These are phyloP conservation scores for Corythornis cristatus DNA, from an alignment of 2,113 vertebrate species.

Conservation along the genomic window DNA sequence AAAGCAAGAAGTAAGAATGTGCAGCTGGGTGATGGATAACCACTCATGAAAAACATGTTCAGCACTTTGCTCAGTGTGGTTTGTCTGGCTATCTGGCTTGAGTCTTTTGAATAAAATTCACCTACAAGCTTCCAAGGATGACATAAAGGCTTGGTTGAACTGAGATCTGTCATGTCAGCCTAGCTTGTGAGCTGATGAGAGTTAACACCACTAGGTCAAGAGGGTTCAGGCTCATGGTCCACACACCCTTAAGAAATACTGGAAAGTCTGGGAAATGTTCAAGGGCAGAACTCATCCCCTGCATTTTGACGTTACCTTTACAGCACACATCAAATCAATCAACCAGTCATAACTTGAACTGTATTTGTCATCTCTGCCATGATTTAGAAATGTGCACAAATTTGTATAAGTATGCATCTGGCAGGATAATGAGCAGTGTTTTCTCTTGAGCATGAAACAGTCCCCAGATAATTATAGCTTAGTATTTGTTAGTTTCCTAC, in stretches of 20 bases:
- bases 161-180: background rate
- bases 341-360: background rate
- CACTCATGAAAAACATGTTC: accelerated
- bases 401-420: background rate
- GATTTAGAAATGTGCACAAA: background rate
- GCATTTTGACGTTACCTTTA: background rate
- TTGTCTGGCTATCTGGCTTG: background rate
- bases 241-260: background rate
- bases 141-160: background rate
- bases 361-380: background rate
- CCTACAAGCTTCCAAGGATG: background rate
- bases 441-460: background rate
- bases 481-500: background rate
- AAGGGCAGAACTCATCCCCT: background rate
- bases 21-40: background rate
- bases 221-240: accelerated
- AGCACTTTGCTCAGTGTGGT: background rate
- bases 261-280: background rate
- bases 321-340: background rate
- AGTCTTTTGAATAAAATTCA: background rate
- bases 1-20: background rate
- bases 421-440: background rate
- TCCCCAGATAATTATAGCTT: background rate
- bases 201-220: background rate
- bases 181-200: background rate